A percentile compares a stretch with the other conserved stretches of the same genome.
Evolutionary conservation across 2,113 vertebrate species (phyloP).

Genomic region (Podarcis muralis): DNA sequence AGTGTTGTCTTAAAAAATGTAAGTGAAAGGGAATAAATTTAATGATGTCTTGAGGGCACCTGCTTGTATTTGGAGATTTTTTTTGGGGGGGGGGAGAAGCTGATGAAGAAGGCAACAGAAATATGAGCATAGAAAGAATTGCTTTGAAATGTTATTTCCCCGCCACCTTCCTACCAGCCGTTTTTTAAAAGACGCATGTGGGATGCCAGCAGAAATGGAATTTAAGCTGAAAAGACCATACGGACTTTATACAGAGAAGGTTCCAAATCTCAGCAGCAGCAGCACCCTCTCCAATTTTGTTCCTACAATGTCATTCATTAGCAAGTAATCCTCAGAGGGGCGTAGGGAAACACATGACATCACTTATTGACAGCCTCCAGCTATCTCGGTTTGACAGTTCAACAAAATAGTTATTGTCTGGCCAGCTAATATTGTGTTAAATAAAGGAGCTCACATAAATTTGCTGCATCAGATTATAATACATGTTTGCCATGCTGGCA

Average conservation of each 20-base stretch:
- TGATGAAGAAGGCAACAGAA: not conserved
- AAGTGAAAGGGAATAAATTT: not conserved
- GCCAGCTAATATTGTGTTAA: slow-evolving; percentile 55
- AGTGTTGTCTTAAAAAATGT: not conserved
- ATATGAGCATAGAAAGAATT: not conserved
- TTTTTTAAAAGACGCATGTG: not conserved
- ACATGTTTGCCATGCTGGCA: slow-evolving; percentile 15
- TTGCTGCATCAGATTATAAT: slow-evolving; percentile 44
- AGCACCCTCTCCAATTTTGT: not conserved
- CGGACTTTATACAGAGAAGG: not conserved
- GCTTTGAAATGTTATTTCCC: not conserved
- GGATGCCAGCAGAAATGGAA: not conserved
- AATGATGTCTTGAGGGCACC: not conserved
- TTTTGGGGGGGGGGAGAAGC: not conserved
- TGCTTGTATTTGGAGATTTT: not conserved
- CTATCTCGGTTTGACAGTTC: slow-evolving; percentile 47
- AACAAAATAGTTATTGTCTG: slow-evolving; percentile 50
- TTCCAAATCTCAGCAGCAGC: slow-evolving; percentile 36
- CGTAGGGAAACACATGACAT: not conserved
- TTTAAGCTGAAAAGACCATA: not conserved
- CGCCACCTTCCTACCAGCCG: not conserved
- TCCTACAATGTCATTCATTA: not conserved
- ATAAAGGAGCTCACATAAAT: slow-evolving; percentile 56
- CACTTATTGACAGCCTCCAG: slow-evolving; percentile 56
- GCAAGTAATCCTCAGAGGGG: slow-evolving; percentile 34